Evolutionary conservation across 2,797 vertebrate species (phyloP), one percentile per base, ranked within the genome.

Genomic region (Peromyscus nudipes): DNA sequence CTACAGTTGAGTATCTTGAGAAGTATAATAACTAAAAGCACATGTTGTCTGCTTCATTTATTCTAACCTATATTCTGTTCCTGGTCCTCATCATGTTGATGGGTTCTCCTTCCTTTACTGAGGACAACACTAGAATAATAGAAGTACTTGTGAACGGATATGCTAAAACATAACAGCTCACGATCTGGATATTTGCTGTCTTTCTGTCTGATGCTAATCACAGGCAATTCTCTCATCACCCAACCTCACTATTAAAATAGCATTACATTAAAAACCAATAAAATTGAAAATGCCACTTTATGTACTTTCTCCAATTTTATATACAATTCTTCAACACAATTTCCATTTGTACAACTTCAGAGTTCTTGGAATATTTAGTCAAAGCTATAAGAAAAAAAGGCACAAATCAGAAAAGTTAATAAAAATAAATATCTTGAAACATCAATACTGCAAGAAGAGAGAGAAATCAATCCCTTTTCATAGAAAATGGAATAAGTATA

Each of bases 341-440:
- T 67, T 65, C 29, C 40, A 40, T 12, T 43, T 12, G 34, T 23
- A 29, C n/a, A 52, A 73, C 64, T 85, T 92, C 40, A 84, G 91
- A 96, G 31, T 90, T 89, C 31, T 79, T 88, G 25, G 23, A 60
- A 19, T 29, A 90, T 14, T 37, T 60, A 85, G 87, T 64, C 92
- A 94, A 88, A 79, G 17, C 57, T 92, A 1, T 46, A 55, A 43
- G 40, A 7, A 81, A 76, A 87, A 92, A 93, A 76, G 2, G 10
- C 3, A 85, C n/a, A 94, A 73, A 49, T 60, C 21, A 83, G 71
- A 77, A 60, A 84, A n/a, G 6, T 1, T 37, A 73, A 89, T 16
- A 73, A 34, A n/a, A 90, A 77, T 49, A 49, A 27, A 57, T 37
- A 52, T 81, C 69, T 65, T 87, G 49, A 65, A 57, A 21, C 34